phyloP scores from a whole-genome alignment of 2,888 invertebrate species.

The Eubasilissa splendida region DNA sequence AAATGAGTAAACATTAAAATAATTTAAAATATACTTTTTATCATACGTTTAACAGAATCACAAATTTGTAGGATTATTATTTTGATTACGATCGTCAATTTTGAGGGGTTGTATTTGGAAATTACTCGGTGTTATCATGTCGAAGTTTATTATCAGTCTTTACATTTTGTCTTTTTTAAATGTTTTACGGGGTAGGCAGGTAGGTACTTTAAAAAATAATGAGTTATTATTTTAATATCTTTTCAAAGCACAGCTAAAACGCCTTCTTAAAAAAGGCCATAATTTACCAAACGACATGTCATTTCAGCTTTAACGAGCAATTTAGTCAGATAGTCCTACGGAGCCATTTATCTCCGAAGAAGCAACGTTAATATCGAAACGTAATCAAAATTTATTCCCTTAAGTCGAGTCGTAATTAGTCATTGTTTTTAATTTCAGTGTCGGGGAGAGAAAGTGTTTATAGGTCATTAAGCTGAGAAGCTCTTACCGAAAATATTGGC shows the following conservation, averaged over 20 bases:
- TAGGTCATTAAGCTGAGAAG: constrained; percentile 33
- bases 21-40: too few relatives aligned
- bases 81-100: too few relatives aligned
- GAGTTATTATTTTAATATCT: constrained; percentile 18
- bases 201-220: background rate
- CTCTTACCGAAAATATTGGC: constrained; percentile 20
- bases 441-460: constrained; percentile 41
- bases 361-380: constrained; percentile 38
- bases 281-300: constrained; percentile 29
- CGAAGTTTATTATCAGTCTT: background rate
- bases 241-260: background rate
- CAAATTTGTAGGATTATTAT: too few relatives aligned
- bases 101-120: background rate
- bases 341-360: constrained; percentile 16
- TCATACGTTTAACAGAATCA: too few relatives aligned
- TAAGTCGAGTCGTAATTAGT: constrained; percentile 43
- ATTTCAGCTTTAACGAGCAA: constrained; percentile 37
- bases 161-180: background rate
- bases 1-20: too few relatives aligned
- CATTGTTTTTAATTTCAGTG: constrained; percentile 43
- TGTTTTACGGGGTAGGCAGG: background rate
- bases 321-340: constrained; percentile 19
- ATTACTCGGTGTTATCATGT: background rate
- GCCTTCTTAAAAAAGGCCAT: constrained; percentile 8
- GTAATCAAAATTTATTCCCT: constrained; percentile 47